These are phyloP conservation scores for Gymnosoma rotundatum DNA, from an alignment of 2,888 invertebrate genomes.

Conservation along the genomic window DNA sequence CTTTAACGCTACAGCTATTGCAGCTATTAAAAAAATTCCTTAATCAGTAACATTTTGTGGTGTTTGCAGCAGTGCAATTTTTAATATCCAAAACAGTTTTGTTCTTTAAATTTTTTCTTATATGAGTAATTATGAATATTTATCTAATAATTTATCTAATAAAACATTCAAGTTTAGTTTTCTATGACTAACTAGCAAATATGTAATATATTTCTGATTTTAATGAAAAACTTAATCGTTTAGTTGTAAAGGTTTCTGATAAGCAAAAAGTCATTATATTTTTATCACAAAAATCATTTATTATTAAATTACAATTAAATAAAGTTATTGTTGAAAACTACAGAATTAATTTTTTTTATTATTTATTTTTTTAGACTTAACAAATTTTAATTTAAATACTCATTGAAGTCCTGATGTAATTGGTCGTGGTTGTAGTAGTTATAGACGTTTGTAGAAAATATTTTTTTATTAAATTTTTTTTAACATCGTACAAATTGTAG, in stretches of 20 bases:
- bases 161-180: conserved; percentile 29
- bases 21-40: no score
- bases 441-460: conserved; percentile 52
- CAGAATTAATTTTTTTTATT: conserved; percentile 31
- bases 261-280: conserved; percentile 31
- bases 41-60: no score
- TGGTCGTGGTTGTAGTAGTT: conserved; percentile 73
- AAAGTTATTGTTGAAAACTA: conserved; percentile 72
- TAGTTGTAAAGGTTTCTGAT: not conserved
- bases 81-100: no score
- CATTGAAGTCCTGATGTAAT: conserved; percentile 82
- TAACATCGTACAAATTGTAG: conserved; percentile 58
- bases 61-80: no score
- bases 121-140: no score
- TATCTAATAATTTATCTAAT: conserved; percentile 8
- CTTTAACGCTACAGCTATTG: no score
- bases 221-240: not conserved
- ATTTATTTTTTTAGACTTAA: conserved; percentile 39
- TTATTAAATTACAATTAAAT: conserved; percentile 52
- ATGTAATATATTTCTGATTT: not conserved
- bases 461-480: conserved; percentile 19
- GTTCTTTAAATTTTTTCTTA: no score
- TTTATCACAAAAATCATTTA: conserved; percentile 40
- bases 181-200: not conserved
- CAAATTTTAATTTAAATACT: conserved; percentile 81